Percentiles rank a stretch among this genome's conserved stretches.
Conservation (phyloP, 37 sponge, comb jelly and placozoan species). For the Oscarella lobularis region DNA sequence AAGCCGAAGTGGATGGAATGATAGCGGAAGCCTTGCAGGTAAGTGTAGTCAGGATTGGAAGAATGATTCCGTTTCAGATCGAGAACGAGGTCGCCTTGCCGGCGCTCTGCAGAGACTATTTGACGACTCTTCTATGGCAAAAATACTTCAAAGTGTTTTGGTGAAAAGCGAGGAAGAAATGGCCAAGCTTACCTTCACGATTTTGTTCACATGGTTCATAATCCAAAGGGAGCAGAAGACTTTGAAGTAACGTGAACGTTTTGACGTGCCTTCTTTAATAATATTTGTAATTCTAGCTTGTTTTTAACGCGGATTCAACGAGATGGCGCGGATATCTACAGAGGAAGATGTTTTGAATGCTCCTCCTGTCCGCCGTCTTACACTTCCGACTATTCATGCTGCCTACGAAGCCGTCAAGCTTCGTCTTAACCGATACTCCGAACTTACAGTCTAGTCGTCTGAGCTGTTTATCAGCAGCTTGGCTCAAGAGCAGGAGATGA, state of each 20-base stretch:
- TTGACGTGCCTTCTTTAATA: too few relatives aligned
- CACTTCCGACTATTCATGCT: constrained; percentile 39
- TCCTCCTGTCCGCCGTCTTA: background rate
- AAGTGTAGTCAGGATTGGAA: background rate
- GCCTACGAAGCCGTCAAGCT: constrained; percentile 9
- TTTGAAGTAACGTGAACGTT: too few relatives aligned
- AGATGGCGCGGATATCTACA: background rate
- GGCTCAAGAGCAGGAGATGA: too few relatives aligned
- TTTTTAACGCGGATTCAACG: background rate
- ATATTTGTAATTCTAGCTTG: too few relatives aligned
- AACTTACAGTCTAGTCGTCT: too few relatives aligned
- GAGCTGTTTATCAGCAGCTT: too few relatives aligned
- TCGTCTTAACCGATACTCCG: too few relatives aligned
- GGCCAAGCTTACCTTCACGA: background rate
- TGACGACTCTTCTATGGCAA: too few relatives aligned
- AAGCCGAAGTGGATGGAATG: background rate
- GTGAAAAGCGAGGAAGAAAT: background rate
- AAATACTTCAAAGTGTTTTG: background rate
- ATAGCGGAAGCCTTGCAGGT: background rate
- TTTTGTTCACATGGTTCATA: background rate
- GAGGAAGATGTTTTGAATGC: background rate
- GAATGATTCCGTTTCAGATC: too few relatives aligned
- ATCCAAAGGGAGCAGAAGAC: background rate
- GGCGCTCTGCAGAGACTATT: too few relatives aligned
- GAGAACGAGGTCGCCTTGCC: too few relatives aligned